Evolutionary conservation across 2,888 invertebrate genomes (phyloP).

Genomic region (Cryptocephalus moraei): DNA sequence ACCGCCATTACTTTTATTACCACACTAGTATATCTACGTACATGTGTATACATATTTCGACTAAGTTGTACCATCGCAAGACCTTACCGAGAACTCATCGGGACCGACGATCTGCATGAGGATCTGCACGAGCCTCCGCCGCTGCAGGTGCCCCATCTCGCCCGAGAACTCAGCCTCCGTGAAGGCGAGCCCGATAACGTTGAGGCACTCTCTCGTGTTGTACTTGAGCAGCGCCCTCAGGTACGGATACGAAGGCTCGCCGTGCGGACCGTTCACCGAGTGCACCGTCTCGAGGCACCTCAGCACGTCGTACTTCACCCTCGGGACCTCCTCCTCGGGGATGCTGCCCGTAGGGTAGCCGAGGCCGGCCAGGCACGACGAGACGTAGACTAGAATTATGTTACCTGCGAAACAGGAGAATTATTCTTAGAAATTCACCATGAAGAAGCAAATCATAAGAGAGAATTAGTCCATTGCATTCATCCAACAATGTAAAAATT

Average conservation of each 20-base stretch:
- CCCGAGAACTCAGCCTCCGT: slow-evolving; percentile 69
- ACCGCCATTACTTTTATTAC: too few species aligned
- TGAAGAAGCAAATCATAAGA: too few species aligned
- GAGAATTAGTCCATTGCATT: too few species aligned
- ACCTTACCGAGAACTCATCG: slow-evolving; percentile 53
- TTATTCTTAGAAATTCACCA: too few species aligned
- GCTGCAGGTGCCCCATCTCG: slow-evolving; percentile 58
- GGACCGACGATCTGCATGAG: slow-evolving; percentile 62
- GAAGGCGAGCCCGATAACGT: slow-evolving; percentile 76
- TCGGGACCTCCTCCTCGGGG: slow-evolving; percentile 47
- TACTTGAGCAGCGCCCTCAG: slow-evolving; percentile 65
- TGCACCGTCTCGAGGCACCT: slow-evolving; percentile 60
- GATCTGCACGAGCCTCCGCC: slow-evolving; percentile 70
- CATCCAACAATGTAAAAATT: too few species aligned
- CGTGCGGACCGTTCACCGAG: slow-evolving; percentile 48
- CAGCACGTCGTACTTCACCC: slow-evolving; percentile 66
- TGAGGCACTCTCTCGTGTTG: slow-evolving; percentile 76
- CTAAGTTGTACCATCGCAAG: neutral
- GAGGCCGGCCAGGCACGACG: slow-evolving; percentile 73
- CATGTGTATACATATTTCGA: too few species aligned
- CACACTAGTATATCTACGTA: too few species aligned
- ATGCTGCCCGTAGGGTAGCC: slow-evolving; percentile 73
- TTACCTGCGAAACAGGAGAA: slow-evolving; percentile 49
- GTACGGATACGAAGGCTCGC: slow-evolving; percentile 61
- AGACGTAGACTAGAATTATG: slow-evolving; percentile 74